Conservation (phyloP, 2,797 vertebrate genomes). For the Nasua narica region DNA sequence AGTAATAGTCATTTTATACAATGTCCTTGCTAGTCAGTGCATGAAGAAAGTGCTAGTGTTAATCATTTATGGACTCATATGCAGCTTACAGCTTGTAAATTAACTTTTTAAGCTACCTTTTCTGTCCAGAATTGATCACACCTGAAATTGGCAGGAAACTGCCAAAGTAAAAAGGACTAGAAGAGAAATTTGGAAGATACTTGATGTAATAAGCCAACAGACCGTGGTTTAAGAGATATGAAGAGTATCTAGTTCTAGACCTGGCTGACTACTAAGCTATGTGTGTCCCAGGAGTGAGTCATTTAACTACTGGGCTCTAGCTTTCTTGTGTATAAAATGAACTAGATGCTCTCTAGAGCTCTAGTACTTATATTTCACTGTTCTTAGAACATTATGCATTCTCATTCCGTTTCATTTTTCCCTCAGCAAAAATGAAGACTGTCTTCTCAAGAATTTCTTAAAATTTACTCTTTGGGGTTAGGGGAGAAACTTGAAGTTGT, state of each 20-base stretch:
- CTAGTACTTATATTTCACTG: neutral
- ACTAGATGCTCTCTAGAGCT: neutral
- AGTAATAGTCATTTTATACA: constrained; percentile 5
- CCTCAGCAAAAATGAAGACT: neutral
- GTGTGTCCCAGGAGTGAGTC: neutral
- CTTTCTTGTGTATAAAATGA: constrained; percentile 42
- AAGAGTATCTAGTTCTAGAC: neutral
- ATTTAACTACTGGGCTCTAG: constrained; percentile 22
- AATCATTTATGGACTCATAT: neutral
- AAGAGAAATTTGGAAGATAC: neutral
- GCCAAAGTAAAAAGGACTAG: neutral
- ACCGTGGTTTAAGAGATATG: neutral
- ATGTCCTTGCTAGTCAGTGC: neutral
- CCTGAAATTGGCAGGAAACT: neutral
- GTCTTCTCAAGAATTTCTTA: constrained; percentile 46
- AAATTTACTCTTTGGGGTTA: constrained; percentile 24
- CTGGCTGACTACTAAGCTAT: neutral
- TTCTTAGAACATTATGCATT: constrained; percentile 5
- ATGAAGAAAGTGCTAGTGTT: neutral
- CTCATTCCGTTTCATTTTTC: constrained; percentile 27
- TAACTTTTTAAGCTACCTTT: neutral
- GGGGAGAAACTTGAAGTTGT: constrained; percentile 36
- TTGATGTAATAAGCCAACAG: neutral
- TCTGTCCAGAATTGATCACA: constrained; percentile 5
- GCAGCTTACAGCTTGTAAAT: neutral